Conservation (phyloP, 2,888 invertebrate genomes). For the Drosophila prostipennis region DNA sequence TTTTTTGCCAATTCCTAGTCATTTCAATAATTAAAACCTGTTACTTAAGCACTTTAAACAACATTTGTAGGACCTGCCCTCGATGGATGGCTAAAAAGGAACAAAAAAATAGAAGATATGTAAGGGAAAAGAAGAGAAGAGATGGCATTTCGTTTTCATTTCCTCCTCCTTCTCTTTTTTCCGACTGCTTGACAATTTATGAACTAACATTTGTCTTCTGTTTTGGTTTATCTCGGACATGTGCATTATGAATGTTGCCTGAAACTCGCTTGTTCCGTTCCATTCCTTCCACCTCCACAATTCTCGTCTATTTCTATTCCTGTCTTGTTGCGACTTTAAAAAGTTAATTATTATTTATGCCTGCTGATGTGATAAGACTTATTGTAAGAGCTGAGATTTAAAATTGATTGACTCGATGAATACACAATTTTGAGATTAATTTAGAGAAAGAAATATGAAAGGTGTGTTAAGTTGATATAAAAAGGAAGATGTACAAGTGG, state of each 20-base stretch:
- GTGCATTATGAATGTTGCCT: conserved; percentile 44
- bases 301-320: background rate
- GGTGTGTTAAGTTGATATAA: no score
- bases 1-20: no score
- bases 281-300: background rate
- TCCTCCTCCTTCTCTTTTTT: conserved; percentile 27
- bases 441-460: no score
- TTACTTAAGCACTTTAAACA: background rate
- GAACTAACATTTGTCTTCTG: conserved; percentile 60
- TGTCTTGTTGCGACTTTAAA: conserved; percentile 21
- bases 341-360: conserved; percentile 38
- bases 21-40: no score
- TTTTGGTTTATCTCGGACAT: conserved; percentile 41
- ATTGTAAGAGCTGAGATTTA: no score
- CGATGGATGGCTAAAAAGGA: background rate
- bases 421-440: no score
- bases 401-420: no score
- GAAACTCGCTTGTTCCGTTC: background rate
- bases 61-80: background rate
- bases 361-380: background rate
- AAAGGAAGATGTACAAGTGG: no score
- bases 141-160: conserved; percentile 36
- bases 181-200: conserved; percentile 60
- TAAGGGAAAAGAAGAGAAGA: background rate
- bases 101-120: background rate